Evolutionary conservation across 2,888 invertebrate species (phyloP).

Genomic region (Phorcus lineatus): DNA sequence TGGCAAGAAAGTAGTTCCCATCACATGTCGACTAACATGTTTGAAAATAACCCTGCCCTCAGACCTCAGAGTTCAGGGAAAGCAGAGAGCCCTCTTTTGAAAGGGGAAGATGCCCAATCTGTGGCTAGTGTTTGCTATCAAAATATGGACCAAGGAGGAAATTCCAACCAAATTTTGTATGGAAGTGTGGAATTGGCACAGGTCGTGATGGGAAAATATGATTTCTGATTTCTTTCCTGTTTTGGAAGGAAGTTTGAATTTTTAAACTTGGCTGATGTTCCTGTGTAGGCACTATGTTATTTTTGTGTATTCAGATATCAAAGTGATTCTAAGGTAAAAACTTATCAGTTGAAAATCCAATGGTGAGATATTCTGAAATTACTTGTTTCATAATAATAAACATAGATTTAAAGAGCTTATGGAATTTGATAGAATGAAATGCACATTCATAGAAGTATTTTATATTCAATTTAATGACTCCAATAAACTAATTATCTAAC

Average conservation of each 20-base stretch:
- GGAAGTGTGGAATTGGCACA: neutral
- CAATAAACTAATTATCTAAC: too few relatives aligned
- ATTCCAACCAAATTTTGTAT: neutral
- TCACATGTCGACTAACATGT: neutral
- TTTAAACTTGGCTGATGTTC: too few relatives aligned
- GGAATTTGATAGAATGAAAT: too few relatives aligned
- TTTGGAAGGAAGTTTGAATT: neutral
- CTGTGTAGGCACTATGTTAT: too few relatives aligned
- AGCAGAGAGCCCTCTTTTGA: neutral
- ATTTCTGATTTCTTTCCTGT: neutral
- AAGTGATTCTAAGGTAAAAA: too few relatives aligned
- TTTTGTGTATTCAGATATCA: too few relatives aligned
- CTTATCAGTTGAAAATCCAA: too few relatives aligned
- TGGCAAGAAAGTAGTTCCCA: neutral
- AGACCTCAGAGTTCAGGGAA: neutral
- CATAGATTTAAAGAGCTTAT: too few relatives aligned
- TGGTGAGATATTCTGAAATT: too few relatives aligned
- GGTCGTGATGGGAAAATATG: slow-evolving; percentile 2
- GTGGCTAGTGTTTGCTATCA: slow-evolving; percentile 3
- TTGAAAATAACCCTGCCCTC: neutral
- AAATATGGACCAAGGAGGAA: neutral
- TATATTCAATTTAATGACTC: too few relatives aligned
- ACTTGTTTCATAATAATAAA: too few relatives aligned
- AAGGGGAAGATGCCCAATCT: neutral
- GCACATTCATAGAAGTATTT: too few relatives aligned